Evolutionary conservation across 2,888 invertebrate genomes (phyloP).

Genomic region (Oxycera nigricornis): DNA sequence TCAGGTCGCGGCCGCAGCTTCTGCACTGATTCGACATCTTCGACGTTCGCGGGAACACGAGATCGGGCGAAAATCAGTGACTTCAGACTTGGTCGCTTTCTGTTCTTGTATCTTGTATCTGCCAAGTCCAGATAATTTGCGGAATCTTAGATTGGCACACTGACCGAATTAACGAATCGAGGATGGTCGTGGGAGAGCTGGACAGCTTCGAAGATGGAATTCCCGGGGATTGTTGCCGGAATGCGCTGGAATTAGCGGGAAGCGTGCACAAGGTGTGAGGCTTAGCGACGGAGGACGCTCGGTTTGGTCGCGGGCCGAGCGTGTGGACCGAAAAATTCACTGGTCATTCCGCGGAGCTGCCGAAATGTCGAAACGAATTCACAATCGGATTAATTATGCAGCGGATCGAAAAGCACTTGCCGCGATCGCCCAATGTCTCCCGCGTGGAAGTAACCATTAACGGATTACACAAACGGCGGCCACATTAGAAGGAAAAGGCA

Average conservation of each 20-base stretch:
- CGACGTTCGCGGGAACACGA: conserved; percentile 21
- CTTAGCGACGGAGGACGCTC: neutral
- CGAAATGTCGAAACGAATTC: neutral
- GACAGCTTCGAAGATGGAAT: neutral
- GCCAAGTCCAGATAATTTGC: neutral
- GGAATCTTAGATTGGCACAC: conserved; percentile 28
- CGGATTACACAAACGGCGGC: neutral
- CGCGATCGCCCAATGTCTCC: neutral
- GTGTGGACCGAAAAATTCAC: neutral
- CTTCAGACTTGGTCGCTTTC: neutral
- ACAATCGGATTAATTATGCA: neutral
- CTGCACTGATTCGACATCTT: conserved; percentile 62
- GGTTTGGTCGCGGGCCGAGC: neutral
- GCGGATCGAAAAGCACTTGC: neutral
- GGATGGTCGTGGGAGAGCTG: neutral
- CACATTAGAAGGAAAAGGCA: neutral
- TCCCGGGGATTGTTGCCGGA: neutral
- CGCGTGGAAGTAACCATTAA: neutral
- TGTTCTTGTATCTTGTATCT: neutral
- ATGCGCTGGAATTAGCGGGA: neutral
- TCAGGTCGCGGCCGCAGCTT: conserved; percentile 62
- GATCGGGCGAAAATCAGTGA: neutral
- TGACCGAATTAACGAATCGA: conserved; percentile 29
- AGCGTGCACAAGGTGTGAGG: neutral
- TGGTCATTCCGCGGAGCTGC: neutral